A percentile compares a stretch with the other conserved stretches of the same genome.
Evolutionary conservation across 2,888 invertebrate genomes (phyloP).

Genomic region (Tipula helvola): DNA sequence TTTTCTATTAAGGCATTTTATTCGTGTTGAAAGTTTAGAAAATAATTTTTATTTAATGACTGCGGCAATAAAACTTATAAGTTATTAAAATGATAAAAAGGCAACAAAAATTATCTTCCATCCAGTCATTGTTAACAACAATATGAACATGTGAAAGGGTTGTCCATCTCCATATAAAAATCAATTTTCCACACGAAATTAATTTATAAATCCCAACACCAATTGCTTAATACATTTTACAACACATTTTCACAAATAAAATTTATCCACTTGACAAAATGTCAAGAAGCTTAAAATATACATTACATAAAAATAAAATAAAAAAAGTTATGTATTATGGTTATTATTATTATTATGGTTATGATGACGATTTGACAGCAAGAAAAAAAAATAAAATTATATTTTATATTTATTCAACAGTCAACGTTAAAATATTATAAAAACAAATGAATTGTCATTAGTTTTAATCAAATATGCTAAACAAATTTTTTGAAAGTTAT

Average conservation of each 20-base stretch:
- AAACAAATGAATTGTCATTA: constrained; percentile 8
- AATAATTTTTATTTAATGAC: no score
- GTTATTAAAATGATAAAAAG: no score
- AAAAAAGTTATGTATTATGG: not conserved
- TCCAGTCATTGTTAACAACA: no score
- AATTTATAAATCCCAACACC: not conserved
- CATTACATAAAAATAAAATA: not conserved
- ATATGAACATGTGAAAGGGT: no score
- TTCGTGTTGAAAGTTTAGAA: no score
- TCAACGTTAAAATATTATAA: not conserved
- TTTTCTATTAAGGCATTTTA: no score
- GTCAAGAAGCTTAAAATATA: not conserved
- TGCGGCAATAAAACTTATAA: no score
- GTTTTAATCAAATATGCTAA: not conserved
- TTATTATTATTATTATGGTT: not conserved
- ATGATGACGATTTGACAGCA: not conserved
- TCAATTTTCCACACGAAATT: not conserved
- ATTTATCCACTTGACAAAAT: not conserved
- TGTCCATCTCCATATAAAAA: not conserved
- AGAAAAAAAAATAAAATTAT: not conserved
- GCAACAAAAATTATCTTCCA: no score
- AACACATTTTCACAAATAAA: not conserved
- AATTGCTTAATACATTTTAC: not conserved
- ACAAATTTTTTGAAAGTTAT: not conserved
- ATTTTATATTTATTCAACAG: not conserved